Conservation (phyloP, 2,113 vertebrate genomes). For the Phasianus colchicus region DNA sequence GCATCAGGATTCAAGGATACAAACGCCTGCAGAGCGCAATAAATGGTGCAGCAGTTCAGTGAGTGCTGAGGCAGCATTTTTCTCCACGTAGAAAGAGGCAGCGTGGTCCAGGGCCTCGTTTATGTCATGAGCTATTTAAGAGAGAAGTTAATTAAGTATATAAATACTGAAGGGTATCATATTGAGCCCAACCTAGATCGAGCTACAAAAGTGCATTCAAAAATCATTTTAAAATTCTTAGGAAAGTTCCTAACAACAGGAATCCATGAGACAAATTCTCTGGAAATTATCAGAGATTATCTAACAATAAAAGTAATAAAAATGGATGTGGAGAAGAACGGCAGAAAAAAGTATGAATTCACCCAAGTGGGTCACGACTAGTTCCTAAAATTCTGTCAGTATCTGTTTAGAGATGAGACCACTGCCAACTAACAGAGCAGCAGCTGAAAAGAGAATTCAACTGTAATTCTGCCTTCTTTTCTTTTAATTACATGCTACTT, state of each 20-base stretch:
- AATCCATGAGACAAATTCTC: conserved; percentile 62
- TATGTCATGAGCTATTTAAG: conserved; percentile 45
- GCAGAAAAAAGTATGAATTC: not conserved
- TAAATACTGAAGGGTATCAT: conserved; percentile 63
- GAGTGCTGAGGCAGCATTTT: not conserved
- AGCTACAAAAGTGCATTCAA: conserved; percentile 59
- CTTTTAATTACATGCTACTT: not conserved
- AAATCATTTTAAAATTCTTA: conserved; percentile 64
- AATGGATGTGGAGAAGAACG: conserved; percentile 41
- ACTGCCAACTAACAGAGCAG: conserved; percentile 6
- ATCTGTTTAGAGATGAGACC: conserved; percentile 18
- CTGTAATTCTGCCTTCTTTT: not conserved
- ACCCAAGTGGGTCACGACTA: conserved; percentile 33
- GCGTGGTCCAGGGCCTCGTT: conserved; percentile 32
- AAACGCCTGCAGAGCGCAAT: not conserved
- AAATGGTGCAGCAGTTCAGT: not conserved
- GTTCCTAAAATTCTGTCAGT: conserved; percentile 4
- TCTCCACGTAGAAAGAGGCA: not conserved
- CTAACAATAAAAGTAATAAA: conserved; percentile 56
- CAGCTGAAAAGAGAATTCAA: conserved; percentile 15
- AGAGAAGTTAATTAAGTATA: conserved; percentile 69
- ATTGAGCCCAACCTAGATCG: conserved; percentile 65
- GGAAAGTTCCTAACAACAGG: conserved; percentile 59
- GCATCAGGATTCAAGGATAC: not conserved
- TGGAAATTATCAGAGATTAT: conserved; percentile 70